Evolutionary conservation across 2,888 invertebrate genomes (phyloP).

Genomic region (Lingula anatina): DNA sequence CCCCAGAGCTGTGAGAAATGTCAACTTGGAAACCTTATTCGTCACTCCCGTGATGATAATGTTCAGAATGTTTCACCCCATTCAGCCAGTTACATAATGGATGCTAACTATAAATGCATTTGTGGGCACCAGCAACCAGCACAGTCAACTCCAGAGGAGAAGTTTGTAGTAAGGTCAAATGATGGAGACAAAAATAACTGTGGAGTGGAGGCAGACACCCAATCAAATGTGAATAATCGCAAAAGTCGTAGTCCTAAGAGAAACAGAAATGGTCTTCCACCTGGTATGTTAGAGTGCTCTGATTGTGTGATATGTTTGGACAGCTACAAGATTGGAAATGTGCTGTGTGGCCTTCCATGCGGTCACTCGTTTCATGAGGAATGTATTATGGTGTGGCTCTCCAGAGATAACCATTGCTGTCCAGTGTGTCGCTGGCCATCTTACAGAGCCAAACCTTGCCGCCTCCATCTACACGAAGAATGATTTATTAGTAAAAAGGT

Average conservation of each 20-base stretch:
- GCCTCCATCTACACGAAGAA: conserved; percentile 13
- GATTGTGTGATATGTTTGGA: conserved; percentile 58
- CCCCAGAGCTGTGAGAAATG: not conserved
- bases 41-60: too few relatives aligned
- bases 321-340: conserved; percentile 42
- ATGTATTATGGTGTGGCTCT: conserved; percentile 57
- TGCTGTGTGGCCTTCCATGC: conserved; percentile 57
- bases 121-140: not conserved
- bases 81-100: not conserved
- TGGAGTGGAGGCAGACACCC: not conserved
- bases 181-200: not conserved
- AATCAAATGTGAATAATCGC: not conserved
- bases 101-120: not conserved
- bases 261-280: conserved; percentile 18
- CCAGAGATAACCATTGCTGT: conserved; percentile 56
- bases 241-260: not conserved
- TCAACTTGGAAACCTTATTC: not conserved
- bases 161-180: not conserved
- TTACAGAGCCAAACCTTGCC: conserved; percentile 40
- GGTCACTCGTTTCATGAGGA: conserved; percentile 56
- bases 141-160: not conserved
- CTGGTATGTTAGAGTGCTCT: conserved; percentile 44
- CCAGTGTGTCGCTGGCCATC: conserved; percentile 59
- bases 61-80: not conserved
- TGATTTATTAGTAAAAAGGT: conserved; percentile 6